A percentile compares a stretch with the other conserved stretches of the same genome.
Conservation (phyloP, 2,113 vertebrate species). For the Zosterops borbonicus region DNA sequence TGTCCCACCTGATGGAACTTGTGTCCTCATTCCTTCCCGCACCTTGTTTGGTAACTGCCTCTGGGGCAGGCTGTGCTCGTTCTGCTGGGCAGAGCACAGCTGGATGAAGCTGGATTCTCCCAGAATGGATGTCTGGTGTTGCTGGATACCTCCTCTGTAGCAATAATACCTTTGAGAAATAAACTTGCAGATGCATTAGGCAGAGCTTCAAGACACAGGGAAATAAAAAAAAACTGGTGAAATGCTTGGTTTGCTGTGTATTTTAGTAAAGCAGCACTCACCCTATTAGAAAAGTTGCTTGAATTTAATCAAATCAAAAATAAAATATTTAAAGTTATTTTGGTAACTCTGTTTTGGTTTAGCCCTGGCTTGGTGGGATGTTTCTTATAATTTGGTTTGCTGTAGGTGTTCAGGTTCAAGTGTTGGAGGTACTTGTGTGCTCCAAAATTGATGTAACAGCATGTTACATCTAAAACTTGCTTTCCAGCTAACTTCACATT, state of each 20-base stretch:
- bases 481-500: neutral
- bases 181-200: conserved; percentile 78
- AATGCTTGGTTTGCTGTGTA: neutral
- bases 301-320: neutral
- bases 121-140: neutral
- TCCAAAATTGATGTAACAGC: neutral
- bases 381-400: neutral
- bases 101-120: neutral
- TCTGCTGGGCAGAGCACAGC: neutral
- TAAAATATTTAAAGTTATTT: neutral
- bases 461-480: neutral
- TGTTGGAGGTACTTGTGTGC: rapidly evolving
- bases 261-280: neutral
- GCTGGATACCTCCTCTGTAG: neutral
- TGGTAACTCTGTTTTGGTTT: neutral
- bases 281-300: neutral
- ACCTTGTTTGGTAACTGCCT: too few species aligned
- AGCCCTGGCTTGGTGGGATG: neutral
- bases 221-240: neutral
- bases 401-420: neutral
- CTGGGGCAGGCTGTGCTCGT: neutral
- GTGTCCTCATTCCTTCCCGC: neutral
- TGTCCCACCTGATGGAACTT: neutral
- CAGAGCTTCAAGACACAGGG: neutral
- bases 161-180: conserved; percentile 52